phyloP scores from a whole-genome alignment of 2,113 vertebrate species.

The Haemorhous mexicanus region DNA sequence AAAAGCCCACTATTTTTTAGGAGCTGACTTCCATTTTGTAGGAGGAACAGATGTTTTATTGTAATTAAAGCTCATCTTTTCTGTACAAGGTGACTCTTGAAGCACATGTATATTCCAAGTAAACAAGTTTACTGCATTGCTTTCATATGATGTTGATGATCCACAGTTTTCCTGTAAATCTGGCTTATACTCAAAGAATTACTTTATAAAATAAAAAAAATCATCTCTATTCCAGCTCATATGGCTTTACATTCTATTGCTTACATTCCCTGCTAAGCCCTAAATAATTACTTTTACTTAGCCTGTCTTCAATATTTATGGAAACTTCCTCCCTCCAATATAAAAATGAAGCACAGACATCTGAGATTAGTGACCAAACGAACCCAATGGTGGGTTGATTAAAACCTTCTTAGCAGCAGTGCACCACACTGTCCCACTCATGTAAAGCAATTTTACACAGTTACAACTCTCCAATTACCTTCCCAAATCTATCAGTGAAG shows the following conservation, averaged over 20 bases:
- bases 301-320: slow-evolving; percentile 48
- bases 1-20: not conserved
- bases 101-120: not conserved
- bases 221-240: not conserved
- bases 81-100: slow-evolving; percentile 40
- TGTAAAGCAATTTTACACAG: slow-evolving; percentile 45
- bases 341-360: slow-evolving; percentile 49
- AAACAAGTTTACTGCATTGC: slow-evolving; percentile 15
- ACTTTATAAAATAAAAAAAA: not conserved
- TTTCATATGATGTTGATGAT: not conserved
- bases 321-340: not conserved
- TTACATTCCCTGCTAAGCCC: slow-evolving; percentile 19
- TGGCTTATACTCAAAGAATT: not conserved
- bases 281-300: slow-evolving; percentile 43
- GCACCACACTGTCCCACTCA: not conserved
- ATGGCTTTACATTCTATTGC: not conserved
- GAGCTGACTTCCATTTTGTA: not conserved
- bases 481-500: slow-evolving; percentile 52
- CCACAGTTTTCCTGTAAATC: slow-evolving; percentile 24
- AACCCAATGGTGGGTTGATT: slow-evolving; percentile 55
- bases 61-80: slow-evolving; percentile 52
- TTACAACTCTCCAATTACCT: slow-evolving; percentile 62
- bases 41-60: slow-evolving; percentile 52
- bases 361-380: slow-evolving; percentile 56
- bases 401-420: slow-evolving; percentile 38